Evolutionary conservation across 1,140 invertebrate species (phyloP), one percentile per base, ranked within the genome.

Genomic region (Teleopsis dalmanni): DNA sequence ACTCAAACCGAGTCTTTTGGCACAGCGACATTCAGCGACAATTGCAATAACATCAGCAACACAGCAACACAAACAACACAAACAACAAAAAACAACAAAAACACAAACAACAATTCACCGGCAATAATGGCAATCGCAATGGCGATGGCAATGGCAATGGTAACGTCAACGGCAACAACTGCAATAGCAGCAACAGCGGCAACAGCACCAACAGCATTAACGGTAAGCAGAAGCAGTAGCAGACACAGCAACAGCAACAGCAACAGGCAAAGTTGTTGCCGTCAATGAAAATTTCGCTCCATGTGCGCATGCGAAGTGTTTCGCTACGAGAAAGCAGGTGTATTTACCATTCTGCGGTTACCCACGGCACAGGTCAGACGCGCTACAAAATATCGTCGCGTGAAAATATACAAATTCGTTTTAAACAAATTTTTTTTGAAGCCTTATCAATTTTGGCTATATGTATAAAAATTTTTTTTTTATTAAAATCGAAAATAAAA

Each of bases 311-410:
- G 65, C 65, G 65, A 68, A 68, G 65, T 69, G 62, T 68, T 69
- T 67, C 65, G 65, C 65, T 64, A 55, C 60, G 64, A 62, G 66
- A 65, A 70, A 70, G 66, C 67, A 70, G 67, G 67, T 70, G 67
- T 60, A 65, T 67, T 63, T 57, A 62, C 55, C 67, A 70, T 70
- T 70, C 66, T 60, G 60, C 57, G 60, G 57, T 67, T 60, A 70
- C 55, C 62, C 67, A 70, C 62, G 64, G 64, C 62, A 58, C 66
- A 57, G 57, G 62, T 37, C 55, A 70, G 66, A 70, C 67, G 66
- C 64, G 66, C 60, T 59, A 56, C 29, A 44, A 49, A 29, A 35
- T 18, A 27, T 48, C 42, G 26, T 50, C 41, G 41, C 41, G 41
- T 21, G 7, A 43, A 40, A 31, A 43, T n/a, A n/a, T n/a, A n/a